Conservation (phyloP, 2,113 vertebrate species). For the Hiodon alosoides region DNA sequence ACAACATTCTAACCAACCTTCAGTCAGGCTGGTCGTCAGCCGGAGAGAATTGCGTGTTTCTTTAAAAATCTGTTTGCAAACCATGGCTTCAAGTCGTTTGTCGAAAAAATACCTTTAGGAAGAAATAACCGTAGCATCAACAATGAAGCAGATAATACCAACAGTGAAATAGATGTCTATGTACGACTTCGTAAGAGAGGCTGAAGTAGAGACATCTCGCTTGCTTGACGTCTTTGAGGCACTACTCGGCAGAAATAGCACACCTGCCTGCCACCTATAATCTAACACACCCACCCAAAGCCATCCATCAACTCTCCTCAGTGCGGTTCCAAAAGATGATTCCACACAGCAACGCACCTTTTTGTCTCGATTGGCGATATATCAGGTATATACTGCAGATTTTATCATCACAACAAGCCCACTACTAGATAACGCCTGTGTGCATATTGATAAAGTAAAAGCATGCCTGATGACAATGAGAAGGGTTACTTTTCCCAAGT, state of each 20-base stretch:
- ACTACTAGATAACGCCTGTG: conserved; percentile 3
- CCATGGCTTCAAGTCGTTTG: background rate
- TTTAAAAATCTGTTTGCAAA: background rate
- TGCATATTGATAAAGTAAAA: background rate
- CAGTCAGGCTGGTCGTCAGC: background rate
- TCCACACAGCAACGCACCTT: conserved; percentile 7
- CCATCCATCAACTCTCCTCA: conserved; percentile 20
- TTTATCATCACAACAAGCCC: conserved; percentile 12
- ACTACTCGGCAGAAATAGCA: conserved; percentile 14
- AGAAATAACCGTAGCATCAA: too few species aligned
- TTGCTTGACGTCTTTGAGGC: background rate
- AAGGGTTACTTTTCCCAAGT: background rate
- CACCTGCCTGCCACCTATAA: conserved; percentile 24
- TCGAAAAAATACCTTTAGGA: too few species aligned
- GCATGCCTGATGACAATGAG: background rate
- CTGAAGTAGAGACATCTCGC: background rate
- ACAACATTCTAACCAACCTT: conserved; percentile 3
- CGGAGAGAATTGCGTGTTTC: background rate
- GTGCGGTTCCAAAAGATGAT: conserved; percentile 11
- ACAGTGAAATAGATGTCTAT: too few species aligned
- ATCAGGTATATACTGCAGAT: background rate
- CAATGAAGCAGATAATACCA: too few species aligned
- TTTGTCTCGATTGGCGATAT: conserved; percentile 13
- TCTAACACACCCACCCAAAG: conserved; percentile 22
- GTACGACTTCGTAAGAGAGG: background rate